Conservation (phyloP, 2,113 vertebrate genomes). For the Callaeas wilsoni region DNA sequence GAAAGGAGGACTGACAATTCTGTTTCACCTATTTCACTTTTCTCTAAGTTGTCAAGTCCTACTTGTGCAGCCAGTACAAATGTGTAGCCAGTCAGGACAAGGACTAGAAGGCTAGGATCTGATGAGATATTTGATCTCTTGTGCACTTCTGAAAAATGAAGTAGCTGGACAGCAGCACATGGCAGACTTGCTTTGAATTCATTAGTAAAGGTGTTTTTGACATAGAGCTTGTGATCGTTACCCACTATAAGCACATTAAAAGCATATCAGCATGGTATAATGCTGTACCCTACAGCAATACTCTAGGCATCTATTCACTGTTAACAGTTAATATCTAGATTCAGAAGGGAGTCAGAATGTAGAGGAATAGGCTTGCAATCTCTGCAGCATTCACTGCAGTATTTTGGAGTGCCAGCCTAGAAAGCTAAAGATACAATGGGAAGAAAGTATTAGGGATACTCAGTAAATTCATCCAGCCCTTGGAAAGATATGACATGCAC, state of each 20-base stretch:
- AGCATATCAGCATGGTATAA: neutral
- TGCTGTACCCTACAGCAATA: neutral
- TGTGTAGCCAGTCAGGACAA: neutral
- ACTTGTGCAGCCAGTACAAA: neutral
- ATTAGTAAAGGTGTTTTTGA: neutral
- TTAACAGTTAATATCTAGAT: neutral
- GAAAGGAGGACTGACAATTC: neutral
- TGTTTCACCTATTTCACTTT: neutral
- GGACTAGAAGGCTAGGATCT: neutral
- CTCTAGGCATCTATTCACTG: neutral
- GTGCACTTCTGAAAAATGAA: neutral
- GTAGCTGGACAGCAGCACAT: neutral
- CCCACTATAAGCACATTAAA: neutral
- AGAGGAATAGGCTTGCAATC: neutral
- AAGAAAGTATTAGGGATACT: neutral
- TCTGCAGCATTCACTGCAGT: neutral
- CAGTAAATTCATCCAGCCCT: neutral
- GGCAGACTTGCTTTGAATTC: neutral
- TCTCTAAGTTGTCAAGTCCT: neutral
- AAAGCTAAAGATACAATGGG: neutral
- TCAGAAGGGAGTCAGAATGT: neutral
- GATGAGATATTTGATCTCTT: neutral
- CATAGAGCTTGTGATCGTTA: neutral
- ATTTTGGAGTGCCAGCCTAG: neutral
- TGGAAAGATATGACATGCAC: neutral